Conservation (phyloP, 2,797 vertebrate species). For the Catamblyrhynchus diadema region DNA sequence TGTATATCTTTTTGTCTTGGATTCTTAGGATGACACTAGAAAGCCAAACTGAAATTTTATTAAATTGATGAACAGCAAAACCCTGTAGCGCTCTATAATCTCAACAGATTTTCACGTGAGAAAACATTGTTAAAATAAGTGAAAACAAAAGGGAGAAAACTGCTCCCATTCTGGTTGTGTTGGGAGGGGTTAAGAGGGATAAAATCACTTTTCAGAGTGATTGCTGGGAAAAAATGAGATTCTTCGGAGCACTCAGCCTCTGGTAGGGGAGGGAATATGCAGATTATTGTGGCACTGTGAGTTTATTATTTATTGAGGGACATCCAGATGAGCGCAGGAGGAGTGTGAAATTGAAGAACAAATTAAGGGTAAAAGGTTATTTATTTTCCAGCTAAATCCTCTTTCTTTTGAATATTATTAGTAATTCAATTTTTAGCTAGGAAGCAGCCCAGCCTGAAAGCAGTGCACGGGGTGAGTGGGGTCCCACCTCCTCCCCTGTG, state of each 20-base stretch:
- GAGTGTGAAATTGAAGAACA: slow-evolving; percentile 29
- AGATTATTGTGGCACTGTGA: background rate
- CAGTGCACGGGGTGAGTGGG: accelerated
- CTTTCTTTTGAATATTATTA: background rate
- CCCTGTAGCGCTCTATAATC: background rate
- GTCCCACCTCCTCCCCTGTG: background rate
- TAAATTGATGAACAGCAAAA: background rate
- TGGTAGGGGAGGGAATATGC: background rate
- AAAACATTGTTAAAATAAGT: background rate
- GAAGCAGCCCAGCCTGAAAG: background rate
- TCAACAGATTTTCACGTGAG: background rate
- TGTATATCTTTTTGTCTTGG: background rate
- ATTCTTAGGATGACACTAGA: background rate
- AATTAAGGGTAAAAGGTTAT: slow-evolving; percentile 29
- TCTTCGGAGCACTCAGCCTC: background rate
- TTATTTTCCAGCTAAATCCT: slow-evolving; percentile 9
- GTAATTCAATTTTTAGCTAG: background rate
- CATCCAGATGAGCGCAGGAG: background rate
- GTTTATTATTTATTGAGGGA: slow-evolving; percentile 24
- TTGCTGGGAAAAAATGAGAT: background rate
- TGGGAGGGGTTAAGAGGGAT: background rate
- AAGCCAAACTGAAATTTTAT: background rate
- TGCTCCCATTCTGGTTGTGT: background rate
- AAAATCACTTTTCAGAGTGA: background rate
- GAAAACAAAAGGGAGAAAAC: background rate